These are phyloP conservation scores for Neopipo cinnamomea DNA, from an alignment of 2,113 vertebrate species.

Conservation along the genomic window DNA sequence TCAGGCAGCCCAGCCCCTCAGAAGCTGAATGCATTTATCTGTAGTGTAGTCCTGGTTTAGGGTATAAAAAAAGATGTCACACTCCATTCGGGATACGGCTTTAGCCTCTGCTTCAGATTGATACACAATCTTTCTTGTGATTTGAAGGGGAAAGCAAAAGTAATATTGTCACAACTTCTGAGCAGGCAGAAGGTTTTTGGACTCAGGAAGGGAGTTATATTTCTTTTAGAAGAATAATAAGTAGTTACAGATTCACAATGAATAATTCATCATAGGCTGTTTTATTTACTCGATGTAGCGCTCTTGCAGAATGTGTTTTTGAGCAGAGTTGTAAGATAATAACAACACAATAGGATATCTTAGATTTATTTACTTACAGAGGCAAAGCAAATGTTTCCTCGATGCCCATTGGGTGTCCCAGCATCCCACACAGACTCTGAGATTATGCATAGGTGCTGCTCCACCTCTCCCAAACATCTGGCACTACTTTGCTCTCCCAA, in stretches of 20 bases:
- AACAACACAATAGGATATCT: conserved; percentile 15
- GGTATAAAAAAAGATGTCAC: conserved; percentile 15
- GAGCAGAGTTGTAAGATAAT: conserved; percentile 51
- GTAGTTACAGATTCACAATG: conserved; percentile 34
- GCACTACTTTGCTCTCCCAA: not conserved
- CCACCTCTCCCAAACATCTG: not conserved
- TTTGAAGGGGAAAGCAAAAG: conserved; percentile 55
- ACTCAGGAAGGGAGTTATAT: conserved; percentile 25
- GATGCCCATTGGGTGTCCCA: not conserved
- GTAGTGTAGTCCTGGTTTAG: not conserved
- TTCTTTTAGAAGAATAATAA: conserved; percentile 60
- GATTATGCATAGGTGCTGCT: not conserved
- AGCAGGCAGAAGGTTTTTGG: conserved; percentile 20
- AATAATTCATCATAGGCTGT: conserved; percentile 58
- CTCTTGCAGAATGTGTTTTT: conserved; percentile 38
- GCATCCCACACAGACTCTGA: not conserved
- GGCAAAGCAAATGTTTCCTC: not conserved
- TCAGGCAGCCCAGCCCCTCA: not conserved
- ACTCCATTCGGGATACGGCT: not conserved
- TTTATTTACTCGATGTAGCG: conserved; percentile 48
- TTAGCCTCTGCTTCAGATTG: not conserved
- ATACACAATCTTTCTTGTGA: conserved; percentile 41
- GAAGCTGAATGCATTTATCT: not conserved
- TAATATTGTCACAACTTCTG: conserved; percentile 49
- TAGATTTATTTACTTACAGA: conserved; percentile 50